A percentile compares a stretch with the other conserved stretches of the same genome.
phyloP scores from a whole-genome alignment of 2,888 invertebrate species.

The Ennomos fuscantarius region DNA sequence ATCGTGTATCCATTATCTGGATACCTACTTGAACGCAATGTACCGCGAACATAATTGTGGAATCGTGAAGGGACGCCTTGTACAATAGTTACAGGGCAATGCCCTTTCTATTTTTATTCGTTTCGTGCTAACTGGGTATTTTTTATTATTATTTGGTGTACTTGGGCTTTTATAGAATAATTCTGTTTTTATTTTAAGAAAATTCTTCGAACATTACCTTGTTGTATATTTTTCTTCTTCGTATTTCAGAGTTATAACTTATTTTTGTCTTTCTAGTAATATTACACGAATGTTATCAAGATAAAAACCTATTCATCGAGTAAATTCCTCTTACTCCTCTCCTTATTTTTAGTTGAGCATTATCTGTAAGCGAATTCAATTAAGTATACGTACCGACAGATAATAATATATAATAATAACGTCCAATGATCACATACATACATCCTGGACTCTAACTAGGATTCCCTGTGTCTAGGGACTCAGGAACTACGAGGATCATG shows the following conservation, averaged over 20 bases:
- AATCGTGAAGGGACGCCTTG: conserved; percentile 39
- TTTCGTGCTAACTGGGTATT: conserved; percentile 37
- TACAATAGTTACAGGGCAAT: conserved; percentile 40
- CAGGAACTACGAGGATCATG: too few species aligned
- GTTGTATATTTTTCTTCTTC: too few species aligned
- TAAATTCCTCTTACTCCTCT: neutral
- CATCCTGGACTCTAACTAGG: too few species aligned
- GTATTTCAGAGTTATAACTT: too few species aligned
- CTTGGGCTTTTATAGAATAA: neutral
- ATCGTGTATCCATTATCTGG: conserved; percentile 43
- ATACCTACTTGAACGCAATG: conserved; percentile 43
- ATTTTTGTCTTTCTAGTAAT: neutral
- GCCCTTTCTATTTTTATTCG: conserved; percentile 41
- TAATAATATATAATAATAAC: too few species aligned
- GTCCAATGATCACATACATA: too few species aligned
- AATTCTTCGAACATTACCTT: too few species aligned
- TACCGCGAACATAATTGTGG: conserved; percentile 41
- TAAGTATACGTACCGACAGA: conserved; percentile 13
- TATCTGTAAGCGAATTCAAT: conserved; percentile 30
- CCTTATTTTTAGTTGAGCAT: conserved; percentile 5
- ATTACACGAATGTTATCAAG: too few species aligned
- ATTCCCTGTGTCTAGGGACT: too few species aligned
- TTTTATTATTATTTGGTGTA: neutral
- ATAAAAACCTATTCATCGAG: too few species aligned
- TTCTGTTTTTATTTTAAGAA: too few species aligned